Evolutionary conservation across 2,888 invertebrate species (phyloP), one percentile per base, ranked within the genome.

Genomic region (Sphaerolaimus hirsutus): DNA sequence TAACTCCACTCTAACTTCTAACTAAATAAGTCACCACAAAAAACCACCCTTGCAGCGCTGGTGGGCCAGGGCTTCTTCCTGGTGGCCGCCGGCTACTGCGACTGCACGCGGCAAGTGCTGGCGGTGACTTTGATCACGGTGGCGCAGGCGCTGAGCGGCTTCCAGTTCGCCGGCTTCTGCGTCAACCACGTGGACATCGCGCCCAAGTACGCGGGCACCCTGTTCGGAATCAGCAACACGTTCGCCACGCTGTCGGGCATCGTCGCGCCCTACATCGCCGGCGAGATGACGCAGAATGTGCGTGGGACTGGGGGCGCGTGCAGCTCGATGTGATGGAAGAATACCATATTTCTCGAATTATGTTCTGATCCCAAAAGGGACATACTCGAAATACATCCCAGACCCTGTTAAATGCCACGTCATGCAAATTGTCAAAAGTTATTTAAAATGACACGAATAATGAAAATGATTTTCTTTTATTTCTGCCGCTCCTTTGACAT

Each of bases 181-280:
- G 60, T 64, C 47, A 66, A 66, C 50, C 63, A 62, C 49, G 62
- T 65, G 51, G 66, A 66, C 52, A 58, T 66, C 43, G 64, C 64
- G 24, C 65, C 65, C 10, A 54, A 55, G 4, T 64, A 57, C 49
- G 64, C 65, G 21, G 65, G 64, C 1, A 59, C 64, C 12, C 49
- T 65, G 40, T 62, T 63, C 52, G 65, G 64, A 7, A 57, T 65
- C 26, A 55, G 60, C n/a, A 65, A 65, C 52, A 60, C 64, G 14
- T 51, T 64, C 26, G 62, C 61, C n/a, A 56, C 64, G 22, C 55
- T 60, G 2, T 59, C 64, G 17, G 65, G 65, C 7, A 64, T 65
- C 52, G 48, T 64, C 24, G 61, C 63, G 1, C 64, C 64, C 4
- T 53, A 55, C 25, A 52, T 63, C 23, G 62, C 62, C 4, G 61